Evolutionary conservation across 2,113 vertebrate species (phyloP).

Genomic region (Cettia cetti): DNA sequence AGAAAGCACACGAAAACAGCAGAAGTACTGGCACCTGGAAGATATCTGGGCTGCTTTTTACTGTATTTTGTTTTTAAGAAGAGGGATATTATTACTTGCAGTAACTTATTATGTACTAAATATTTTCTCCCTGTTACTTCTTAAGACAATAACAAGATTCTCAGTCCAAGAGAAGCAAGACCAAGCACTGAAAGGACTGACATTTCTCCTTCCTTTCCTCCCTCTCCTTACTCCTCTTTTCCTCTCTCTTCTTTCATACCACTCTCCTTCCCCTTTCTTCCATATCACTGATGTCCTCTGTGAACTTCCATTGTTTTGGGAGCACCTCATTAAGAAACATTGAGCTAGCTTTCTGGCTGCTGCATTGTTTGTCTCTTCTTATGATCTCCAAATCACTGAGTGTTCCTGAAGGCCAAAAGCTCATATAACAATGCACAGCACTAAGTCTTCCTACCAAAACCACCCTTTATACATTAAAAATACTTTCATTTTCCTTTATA

Average conservation of each 20-base stretch:
- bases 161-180: neutral
- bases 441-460: neutral
- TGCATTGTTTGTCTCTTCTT: neutral
- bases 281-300: neutral
- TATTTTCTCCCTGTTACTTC: neutral
- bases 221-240: neutral
- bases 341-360: neutral
- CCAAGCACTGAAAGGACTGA: neutral
- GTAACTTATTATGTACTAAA: neutral
- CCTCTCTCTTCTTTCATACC: neutral
- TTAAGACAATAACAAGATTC: neutral
- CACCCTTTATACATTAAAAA: neutral
- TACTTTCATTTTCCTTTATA: neutral
- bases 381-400: neutral
- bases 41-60: neutral
- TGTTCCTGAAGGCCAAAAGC: neutral
- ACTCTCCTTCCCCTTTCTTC: neutral
- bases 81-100: neutral
- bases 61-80: neutral
- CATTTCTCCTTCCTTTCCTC: neutral
- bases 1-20: neutral
- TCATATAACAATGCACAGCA: neutral
- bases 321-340: neutral
- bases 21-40: neutral
- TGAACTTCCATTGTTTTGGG: neutral